A percentile compares a stretch with the other conserved stretches of the same genome.
phyloP scores from a whole-genome alignment of 2,113 vertebrate species.

The Podarcis muralis region DNA sequence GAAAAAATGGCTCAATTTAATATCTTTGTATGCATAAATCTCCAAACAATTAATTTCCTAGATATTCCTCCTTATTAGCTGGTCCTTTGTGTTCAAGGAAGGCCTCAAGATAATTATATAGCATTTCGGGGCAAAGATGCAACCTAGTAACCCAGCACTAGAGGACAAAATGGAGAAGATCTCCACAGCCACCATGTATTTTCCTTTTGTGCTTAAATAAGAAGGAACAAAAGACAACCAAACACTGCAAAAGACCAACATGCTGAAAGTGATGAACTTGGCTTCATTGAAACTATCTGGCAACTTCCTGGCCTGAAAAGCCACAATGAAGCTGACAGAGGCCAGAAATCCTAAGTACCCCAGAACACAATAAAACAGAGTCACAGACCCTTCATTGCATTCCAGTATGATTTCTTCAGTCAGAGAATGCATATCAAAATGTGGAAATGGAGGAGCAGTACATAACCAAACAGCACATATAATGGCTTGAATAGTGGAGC shows the following conservation, averaged over 20 bases:
- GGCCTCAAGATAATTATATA: not conserved
- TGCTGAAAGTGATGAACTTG: not conserved
- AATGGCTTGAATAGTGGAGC: not conserved
- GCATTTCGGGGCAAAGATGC: not conserved
- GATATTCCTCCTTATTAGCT: not conserved
- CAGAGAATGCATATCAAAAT: not conserved
- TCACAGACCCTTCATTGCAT: not conserved
- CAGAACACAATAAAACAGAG: not conserved
- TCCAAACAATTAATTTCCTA: not conserved
- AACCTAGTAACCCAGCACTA: not conserved
- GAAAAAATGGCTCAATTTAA: too few species aligned
- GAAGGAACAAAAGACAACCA: not conserved
- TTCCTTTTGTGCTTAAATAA: not conserved
- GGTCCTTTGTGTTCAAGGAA: not conserved
- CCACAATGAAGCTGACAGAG: not conserved
- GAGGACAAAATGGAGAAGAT: not conserved
- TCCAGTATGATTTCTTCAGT: not conserved
- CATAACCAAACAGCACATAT: not conserved
- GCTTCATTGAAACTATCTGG: not conserved
- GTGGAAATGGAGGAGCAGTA: not conserved
- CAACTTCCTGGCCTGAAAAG: not conserved
- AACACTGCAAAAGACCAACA: not conserved
- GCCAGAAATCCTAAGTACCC: not conserved
- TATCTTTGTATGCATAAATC: too few species aligned
- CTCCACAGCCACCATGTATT: not conserved